A percentile compares a stretch with the other conserved stretches of the same genome.
Evolutionary conservation across 2,113 vertebrate species (phyloP).

Genomic region (Menidia beryllina): DNA sequence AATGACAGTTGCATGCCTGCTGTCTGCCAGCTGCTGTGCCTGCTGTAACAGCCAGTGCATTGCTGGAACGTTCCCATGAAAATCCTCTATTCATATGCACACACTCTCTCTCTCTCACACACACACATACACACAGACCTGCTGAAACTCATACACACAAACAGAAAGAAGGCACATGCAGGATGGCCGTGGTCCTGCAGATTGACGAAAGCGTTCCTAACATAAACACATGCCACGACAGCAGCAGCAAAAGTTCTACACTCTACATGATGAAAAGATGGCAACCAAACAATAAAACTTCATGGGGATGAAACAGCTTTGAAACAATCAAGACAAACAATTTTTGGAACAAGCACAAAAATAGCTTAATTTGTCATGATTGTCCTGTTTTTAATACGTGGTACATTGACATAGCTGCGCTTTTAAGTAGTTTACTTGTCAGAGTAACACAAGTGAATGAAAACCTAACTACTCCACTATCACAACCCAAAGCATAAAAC

Average conservation of each 20-base stretch:
- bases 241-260: not conserved
- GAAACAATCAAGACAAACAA: too few species aligned
- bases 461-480: not conserved
- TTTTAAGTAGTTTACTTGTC: not conserved
- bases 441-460: not conserved
- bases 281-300: too few species aligned
- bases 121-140: not conserved
- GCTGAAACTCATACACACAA: not conserved
- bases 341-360: not conserved
- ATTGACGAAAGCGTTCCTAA: not conserved
- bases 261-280: too few species aligned
- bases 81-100: constrained; percentile 50
- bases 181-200: too few species aligned
- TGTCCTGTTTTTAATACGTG: not conserved
- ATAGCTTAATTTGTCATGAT: not conserved
- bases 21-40: constrained; percentile 69
- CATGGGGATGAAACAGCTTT: too few species aligned
- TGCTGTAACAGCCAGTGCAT: constrained; percentile 59
- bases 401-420: not conserved
- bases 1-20: constrained; percentile 63
- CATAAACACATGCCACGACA: not conserved
- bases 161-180: too few species aligned
- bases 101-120: not conserved
- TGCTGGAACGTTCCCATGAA: constrained; percentile 75
- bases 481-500: not conserved